Evolutionary conservation across 2,888 invertebrate species (phyloP).

Genomic region (Drosophila meridiana): DNA sequence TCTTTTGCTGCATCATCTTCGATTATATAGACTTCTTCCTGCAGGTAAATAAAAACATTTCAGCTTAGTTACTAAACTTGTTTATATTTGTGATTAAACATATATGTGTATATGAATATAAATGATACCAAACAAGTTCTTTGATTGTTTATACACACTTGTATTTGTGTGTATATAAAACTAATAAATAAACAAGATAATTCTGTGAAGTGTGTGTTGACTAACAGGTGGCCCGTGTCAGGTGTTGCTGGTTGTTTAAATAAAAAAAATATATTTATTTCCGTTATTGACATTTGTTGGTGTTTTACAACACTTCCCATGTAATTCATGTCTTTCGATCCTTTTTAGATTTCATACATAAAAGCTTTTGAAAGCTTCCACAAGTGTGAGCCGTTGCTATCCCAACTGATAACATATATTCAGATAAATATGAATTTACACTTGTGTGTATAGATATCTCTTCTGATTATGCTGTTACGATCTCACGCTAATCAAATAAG

Average conservation of each 20-base stretch:
- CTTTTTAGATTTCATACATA: slow-evolving; percentile 11
- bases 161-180: not conserved
- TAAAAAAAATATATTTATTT: not conserved
- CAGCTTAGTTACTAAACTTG: not conserved
- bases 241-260: not conserved
- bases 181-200: slow-evolving; percentile 7
- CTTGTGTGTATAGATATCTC: slow-evolving; percentile 2
- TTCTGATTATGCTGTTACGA: slow-evolving; percentile 14
- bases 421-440: not conserved
- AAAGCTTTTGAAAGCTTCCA: slow-evolving; percentile 36
- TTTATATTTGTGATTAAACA: not conserved
- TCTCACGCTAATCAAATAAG: slow-evolving; percentile 33
- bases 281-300: not conserved
- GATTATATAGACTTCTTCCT: slow-evolving; percentile 70
- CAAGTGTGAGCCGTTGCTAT: not conserved
- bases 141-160: not conserved
- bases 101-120: not conserved
- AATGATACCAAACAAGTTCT: slow-evolving; percentile 7
- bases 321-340: slow-evolving; percentile 13
- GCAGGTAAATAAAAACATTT: not conserved
- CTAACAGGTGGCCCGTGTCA: not conserved
- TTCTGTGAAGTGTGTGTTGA: not conserved
- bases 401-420: not conserved
- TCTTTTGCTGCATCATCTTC: slow-evolving; percentile 51
- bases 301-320: not conserved